Conservation (phyloP, 2,888 invertebrate genomes). For the Scaptomyza tumidula region DNA sequence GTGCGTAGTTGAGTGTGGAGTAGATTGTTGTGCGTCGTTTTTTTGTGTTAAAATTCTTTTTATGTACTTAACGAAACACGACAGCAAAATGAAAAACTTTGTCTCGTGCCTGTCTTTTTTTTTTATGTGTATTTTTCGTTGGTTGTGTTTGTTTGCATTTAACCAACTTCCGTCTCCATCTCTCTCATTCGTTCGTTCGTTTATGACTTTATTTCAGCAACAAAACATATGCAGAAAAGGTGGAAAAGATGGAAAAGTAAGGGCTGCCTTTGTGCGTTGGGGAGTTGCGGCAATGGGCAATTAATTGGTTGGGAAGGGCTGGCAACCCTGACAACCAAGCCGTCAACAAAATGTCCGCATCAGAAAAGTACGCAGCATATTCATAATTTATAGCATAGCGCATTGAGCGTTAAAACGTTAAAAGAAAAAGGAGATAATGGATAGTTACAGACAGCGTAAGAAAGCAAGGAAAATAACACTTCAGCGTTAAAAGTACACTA, state of each 20-base stretch:
- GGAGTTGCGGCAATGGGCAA: slow-evolving; percentile 66
- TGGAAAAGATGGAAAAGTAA: background rate
- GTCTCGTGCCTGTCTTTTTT: slow-evolving; percentile 8
- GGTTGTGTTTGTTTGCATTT: slow-evolving; percentile 52
- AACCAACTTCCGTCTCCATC: background rate
- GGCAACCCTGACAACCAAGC: slow-evolving; percentile 12
- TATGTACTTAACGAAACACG: slow-evolving; percentile 45
- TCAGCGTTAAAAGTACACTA: background rate
- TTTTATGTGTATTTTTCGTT: slow-evolving; percentile 8
- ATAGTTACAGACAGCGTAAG: background rate
- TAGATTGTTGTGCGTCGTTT: slow-evolving; percentile 3
- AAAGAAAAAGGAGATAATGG: slow-evolving; percentile 2
- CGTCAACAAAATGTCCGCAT: slow-evolving; percentile 45
- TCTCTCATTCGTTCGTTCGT: slow-evolving; percentile 43
- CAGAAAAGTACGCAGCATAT: slow-evolving; percentile 55
- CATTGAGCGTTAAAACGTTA: slow-evolving; percentile 32
- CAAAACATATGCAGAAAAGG: slow-evolving; percentile 45
- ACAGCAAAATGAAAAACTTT: slow-evolving; percentile 54
- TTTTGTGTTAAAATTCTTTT: slow-evolving; percentile 34
- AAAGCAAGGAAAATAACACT: background rate
- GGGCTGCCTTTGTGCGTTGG: background rate
- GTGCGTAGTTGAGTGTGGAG: background rate
- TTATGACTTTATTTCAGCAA: slow-evolving; percentile 66
- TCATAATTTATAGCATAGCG: slow-evolving; percentile 71
- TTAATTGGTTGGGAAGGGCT: slow-evolving; percentile 53